phyloP scores from a whole-genome alignment of 2,888 invertebrate species.

The Pyrgus malvae region DNA sequence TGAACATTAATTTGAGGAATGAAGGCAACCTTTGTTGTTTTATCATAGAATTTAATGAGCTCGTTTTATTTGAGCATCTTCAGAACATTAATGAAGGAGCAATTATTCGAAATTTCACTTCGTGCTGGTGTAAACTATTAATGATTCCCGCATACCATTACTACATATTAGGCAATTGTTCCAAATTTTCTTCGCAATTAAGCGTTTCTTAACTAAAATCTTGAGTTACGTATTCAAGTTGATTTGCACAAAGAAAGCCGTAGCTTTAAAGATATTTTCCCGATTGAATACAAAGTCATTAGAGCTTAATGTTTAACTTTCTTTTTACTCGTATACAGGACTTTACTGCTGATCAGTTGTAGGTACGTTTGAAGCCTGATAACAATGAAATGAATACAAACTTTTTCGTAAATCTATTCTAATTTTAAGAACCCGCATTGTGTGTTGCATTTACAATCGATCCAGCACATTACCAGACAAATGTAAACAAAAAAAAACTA shows the following conservation, averaged over 20 bases:
- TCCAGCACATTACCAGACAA: too few species aligned
- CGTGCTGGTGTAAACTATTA: conserved; percentile 64
- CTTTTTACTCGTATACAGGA: conserved; percentile 45
- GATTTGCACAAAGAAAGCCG: too few species aligned
- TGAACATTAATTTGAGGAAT: not conserved
- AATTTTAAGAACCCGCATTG: too few species aligned
- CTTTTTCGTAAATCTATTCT: too few species aligned
- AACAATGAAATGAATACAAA: too few species aligned
- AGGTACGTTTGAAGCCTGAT: too few species aligned
- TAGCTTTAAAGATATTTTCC: too few species aligned
- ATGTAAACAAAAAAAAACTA: too few species aligned
- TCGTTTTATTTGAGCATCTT: conserved; percentile 33
- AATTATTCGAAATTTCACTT: conserved; percentile 67
- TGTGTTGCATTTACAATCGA: too few species aligned
- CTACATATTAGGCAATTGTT: conserved; percentile 57
- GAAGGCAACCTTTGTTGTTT: conserved; percentile 5
- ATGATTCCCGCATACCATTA: conserved; percentile 56
- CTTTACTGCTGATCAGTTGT: conserved; percentile 54
- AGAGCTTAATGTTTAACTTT: too few species aligned
- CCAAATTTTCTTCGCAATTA: conserved; percentile 60
- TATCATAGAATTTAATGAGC: conserved; percentile 40
- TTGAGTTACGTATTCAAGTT: too few species aligned
- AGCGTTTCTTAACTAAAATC: not conserved
- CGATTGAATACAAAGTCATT: too few species aligned
- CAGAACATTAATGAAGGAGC: conserved; percentile 36